Evolutionary conservation across 2,888 invertebrate genomes (phyloP).

Genomic region (Drosophila cognata): DNA sequence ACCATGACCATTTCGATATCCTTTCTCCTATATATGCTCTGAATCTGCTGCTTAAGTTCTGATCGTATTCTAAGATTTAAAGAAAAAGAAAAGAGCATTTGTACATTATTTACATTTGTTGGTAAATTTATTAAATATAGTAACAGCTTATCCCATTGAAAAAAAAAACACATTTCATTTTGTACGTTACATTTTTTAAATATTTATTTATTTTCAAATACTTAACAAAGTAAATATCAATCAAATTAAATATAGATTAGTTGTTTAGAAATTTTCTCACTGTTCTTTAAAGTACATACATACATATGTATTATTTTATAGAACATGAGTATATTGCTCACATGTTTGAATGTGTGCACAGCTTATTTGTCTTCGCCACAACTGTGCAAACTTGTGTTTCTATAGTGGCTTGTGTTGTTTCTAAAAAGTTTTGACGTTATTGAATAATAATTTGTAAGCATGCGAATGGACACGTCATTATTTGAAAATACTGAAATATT

Average conservation of each 20-base stretch:
- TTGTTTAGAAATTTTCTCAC: background rate
- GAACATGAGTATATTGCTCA: background rate
- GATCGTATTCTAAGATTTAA: background rate
- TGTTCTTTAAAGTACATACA: background rate
- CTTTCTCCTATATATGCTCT: background rate
- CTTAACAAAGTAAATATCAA: background rate
- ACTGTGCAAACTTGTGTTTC: slow-evolving; percentile 49
- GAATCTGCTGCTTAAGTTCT: slow-evolving; percentile 1
- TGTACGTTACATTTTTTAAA: too few relatives aligned
- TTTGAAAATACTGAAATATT: background rate
- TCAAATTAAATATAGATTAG: background rate
- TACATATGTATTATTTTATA: background rate
- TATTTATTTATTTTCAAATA: background rate
- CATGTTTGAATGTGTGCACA: background rate
- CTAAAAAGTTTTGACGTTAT: background rate
- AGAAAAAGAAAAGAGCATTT: background rate
- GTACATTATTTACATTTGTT: background rate
- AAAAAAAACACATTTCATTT: background rate
- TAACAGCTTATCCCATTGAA: background rate
- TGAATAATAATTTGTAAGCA: slow-evolving; percentile 3
- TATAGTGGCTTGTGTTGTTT: background rate
- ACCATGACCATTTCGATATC: slow-evolving; percentile 86
- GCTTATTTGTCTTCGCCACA: slow-evolving; percentile 36
- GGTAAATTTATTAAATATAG: background rate
- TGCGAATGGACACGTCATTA: slow-evolving; percentile 32